A percentile compares a stretch with the other conserved stretches of the same genome.
These are phyloP conservation scores for Eilema griseolum DNA, from an alignment of 2,888 invertebrate species.

Conservation along the genomic window DNA sequence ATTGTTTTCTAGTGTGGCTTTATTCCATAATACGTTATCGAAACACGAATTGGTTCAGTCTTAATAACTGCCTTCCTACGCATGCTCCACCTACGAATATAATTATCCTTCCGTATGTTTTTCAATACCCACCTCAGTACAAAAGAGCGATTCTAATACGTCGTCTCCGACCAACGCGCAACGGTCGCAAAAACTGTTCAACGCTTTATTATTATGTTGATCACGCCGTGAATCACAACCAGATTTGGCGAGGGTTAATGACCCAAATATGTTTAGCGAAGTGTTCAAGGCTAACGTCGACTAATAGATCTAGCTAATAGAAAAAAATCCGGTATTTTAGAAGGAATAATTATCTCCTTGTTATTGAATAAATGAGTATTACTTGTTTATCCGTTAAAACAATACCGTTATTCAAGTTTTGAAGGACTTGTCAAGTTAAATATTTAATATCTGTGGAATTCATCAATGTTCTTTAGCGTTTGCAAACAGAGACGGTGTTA, in stretches of 20 bases:
- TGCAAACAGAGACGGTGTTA: background rate
- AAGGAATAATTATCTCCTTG: constrained; percentile 54
- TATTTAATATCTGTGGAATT: background rate
- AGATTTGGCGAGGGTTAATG: constrained; percentile 86
- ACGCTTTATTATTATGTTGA: constrained; percentile 84
- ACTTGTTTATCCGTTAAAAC: constrained; percentile 65
- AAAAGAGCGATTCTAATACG: constrained; percentile 74
- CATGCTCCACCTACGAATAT: constrained; percentile 66
- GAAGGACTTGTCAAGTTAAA: constrained; percentile 29
- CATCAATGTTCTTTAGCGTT: background rate
- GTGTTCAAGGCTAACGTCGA: constrained; percentile 82
- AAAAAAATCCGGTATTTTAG: constrained; percentile 75
- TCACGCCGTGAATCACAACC: constrained; percentile 84
- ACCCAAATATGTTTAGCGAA: constrained; percentile 85
- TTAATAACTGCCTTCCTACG: constrained; percentile 61
- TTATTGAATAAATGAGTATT: constrained; percentile 58
- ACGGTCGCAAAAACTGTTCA: constrained; percentile 83
- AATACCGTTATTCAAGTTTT: constrained; percentile 74
- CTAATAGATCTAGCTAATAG: constrained; percentile 77
- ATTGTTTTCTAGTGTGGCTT: constrained; percentile 58
- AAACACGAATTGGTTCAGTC: constrained; percentile 50
- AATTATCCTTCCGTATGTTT: constrained; percentile 76
- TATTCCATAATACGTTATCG: constrained; percentile 57
- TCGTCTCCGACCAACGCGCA: constrained; percentile 66
- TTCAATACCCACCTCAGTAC: constrained; percentile 60